phyloP scores from a whole-genome alignment of 2,797 vertebrate genomes.

The Gadopsis bispinosus region DNA sequence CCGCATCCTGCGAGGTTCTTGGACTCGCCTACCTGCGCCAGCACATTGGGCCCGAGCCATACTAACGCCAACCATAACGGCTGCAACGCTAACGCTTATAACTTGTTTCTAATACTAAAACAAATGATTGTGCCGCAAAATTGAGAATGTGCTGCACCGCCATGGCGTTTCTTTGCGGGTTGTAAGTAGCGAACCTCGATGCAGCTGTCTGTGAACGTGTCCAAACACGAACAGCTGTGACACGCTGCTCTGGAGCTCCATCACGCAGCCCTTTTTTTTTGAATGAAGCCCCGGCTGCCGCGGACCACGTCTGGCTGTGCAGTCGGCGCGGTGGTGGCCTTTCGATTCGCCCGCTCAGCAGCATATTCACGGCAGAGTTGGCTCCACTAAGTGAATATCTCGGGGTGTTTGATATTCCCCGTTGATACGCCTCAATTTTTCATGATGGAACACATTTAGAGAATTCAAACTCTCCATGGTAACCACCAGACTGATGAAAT shows the following conservation, averaged over 20 bases:
- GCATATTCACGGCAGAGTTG: conserved; percentile 5
- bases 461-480: conserved; percentile 9
- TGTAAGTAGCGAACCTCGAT: neutral
- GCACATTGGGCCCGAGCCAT: no score
- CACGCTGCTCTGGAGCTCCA: neutral
- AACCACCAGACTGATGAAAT: neutral
- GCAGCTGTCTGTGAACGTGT: neutral
- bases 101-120: neutral
- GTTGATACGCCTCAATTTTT: conserved; percentile 7
- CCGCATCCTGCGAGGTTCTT: no score
- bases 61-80: no score
- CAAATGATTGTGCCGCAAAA: neutral
- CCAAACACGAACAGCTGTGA: neutral
- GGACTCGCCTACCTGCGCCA: no score
- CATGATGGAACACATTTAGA: conserved; percentile 17
- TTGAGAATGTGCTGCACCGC: neutral
- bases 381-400: conserved; percentile 21
- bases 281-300: conserved; percentile 8
- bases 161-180: neutral
- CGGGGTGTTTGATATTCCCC: conserved; percentile 14
- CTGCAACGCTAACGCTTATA: no score
- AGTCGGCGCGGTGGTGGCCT: neutral
- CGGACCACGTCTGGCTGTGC: neutral
- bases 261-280: neutral
- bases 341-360: conserved; percentile 20